phyloP scores from a whole-genome alignment of 1,140 invertebrate genomes.

The Drosophila santomea region DNA sequence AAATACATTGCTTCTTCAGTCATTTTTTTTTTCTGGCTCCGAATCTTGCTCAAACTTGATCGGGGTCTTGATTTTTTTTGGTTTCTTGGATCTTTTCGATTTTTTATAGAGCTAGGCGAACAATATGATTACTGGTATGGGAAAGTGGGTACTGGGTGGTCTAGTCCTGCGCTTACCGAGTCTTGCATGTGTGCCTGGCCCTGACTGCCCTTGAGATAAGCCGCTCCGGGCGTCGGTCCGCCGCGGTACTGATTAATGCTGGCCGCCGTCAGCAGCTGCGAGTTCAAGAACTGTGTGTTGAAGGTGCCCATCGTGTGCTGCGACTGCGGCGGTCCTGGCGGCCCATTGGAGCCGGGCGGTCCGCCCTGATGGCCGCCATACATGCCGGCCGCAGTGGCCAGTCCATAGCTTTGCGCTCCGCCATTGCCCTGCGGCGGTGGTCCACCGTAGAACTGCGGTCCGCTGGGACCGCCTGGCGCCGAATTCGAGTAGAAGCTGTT shows the following conservation, averaged over 20 bases:
- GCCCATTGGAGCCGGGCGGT: conserved; percentile 67
- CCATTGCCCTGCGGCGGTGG: conserved; percentile 84
- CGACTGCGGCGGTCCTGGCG: conserved; percentile 68
- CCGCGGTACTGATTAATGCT: conserved; percentile 81
- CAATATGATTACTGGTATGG: background rate
- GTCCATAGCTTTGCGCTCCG: conserved; percentile 86
- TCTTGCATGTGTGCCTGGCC: conserved; percentile 86
- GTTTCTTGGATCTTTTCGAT: background rate
- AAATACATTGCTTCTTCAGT: background rate
- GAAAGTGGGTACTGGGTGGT: background rate
- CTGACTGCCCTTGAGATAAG: conserved; percentile 86
- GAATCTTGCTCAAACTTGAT: background rate
- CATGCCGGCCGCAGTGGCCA: conserved; percentile 85
- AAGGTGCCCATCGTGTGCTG: conserved; percentile 84
- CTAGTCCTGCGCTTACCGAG: conserved; percentile 76
- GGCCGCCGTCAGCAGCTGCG: conserved; percentile 76
- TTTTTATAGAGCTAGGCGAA: background rate
- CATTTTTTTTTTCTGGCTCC: background rate
- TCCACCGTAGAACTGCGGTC: conserved; percentile 80
- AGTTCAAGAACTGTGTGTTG: conserved; percentile 85
- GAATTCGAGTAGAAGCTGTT: conserved; percentile 87
- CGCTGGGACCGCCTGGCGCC: conserved; percentile 85
- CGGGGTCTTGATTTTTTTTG: background rate
- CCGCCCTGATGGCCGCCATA: conserved; percentile 85
- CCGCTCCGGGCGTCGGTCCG: conserved; percentile 85